phyloP scores from a whole-genome alignment of 2,888 invertebrate species.

The Clistopyga incitator region DNA sequence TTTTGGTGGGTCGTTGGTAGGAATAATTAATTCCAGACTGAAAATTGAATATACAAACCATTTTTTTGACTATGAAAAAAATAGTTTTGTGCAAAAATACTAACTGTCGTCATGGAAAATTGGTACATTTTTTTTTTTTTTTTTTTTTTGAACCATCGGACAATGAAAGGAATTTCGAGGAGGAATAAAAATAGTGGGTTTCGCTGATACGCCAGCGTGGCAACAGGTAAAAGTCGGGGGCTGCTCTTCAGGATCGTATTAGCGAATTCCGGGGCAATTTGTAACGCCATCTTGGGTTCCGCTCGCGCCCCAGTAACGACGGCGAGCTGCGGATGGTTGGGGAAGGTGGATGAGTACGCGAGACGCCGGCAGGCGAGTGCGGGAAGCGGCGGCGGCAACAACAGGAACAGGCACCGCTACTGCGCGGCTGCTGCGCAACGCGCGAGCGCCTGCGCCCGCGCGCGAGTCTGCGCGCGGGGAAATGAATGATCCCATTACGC shows the following conservation, averaged over 20 bases:
- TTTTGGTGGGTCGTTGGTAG: too few relatives aligned
- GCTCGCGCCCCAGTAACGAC: conserved; percentile 64
- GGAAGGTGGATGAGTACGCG: conserved; percentile 49
- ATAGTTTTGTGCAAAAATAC: too few relatives aligned
- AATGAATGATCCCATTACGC: conserved; percentile 79
- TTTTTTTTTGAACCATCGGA: neutral
- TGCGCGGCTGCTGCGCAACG: conserved; percentile 58
- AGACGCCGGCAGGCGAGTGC: conserved; percentile 50
- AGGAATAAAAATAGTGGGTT: neutral
- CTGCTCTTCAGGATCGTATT: conserved; percentile 71
- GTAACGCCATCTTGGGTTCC: conserved; percentile 76
- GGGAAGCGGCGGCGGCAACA: conserved; percentile 62
- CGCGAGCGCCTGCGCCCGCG: conserved; percentile 61
- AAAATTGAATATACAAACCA: too few relatives aligned
- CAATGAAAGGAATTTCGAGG: neutral
- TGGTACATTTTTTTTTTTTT: too few relatives aligned
- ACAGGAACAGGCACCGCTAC: conserved; percentile 54
- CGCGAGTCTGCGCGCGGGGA: conserved; percentile 62
- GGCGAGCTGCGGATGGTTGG: conserved; percentile 48
- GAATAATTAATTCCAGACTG: too few relatives aligned
- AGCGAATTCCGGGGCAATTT: conserved; percentile 77
- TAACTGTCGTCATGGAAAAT: too few relatives aligned
- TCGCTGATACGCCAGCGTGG: neutral
- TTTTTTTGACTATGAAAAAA: too few relatives aligned
- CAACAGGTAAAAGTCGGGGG: neutral